Percentiles rank a stretch among this genome's conserved stretches.
Evolutionary conservation across 2,797 vertebrate species (phyloP).

Genomic region (Delichon dasypus): DNA sequence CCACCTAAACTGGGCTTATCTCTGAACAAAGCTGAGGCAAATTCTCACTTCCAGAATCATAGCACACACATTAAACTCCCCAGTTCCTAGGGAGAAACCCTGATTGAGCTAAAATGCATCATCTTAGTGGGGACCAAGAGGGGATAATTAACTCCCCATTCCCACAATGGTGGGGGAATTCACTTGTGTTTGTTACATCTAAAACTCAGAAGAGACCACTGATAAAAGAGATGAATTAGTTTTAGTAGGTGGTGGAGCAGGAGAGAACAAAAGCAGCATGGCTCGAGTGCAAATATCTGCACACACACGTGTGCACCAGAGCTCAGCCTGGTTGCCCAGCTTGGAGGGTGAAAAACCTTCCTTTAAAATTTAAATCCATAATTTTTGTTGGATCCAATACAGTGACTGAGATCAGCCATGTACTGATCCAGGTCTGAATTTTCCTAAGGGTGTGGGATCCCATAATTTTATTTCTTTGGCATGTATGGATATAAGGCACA

Average conservation of each 20-base stretch:
- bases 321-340: neutral
- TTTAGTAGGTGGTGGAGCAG: neutral
- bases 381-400: constrained; percentile 30
- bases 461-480: neutral
- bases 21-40: neutral
- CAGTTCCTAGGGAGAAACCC: neutral
- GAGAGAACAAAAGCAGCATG: neutral
- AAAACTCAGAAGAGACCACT: neutral
- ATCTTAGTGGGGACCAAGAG: neutral
- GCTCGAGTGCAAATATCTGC: neutral
- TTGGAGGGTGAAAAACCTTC: neutral
- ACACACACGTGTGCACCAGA: rapidly evolving
- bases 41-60: neutral
- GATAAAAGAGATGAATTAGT: neutral
- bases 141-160: neutral
- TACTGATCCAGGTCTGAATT: constrained; percentile 1
- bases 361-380: constrained; percentile 1
- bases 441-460: neutral
- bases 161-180: neutral
- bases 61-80: neutral
- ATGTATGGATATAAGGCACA: neutral
- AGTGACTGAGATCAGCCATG: constrained; percentile 11
- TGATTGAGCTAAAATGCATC: neutral
- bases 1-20: neutral
- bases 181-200: neutral